Base-by-base conservation (phyloP, 2,797 vertebrate species). In the Arctocebus calabarensis region DNA sequence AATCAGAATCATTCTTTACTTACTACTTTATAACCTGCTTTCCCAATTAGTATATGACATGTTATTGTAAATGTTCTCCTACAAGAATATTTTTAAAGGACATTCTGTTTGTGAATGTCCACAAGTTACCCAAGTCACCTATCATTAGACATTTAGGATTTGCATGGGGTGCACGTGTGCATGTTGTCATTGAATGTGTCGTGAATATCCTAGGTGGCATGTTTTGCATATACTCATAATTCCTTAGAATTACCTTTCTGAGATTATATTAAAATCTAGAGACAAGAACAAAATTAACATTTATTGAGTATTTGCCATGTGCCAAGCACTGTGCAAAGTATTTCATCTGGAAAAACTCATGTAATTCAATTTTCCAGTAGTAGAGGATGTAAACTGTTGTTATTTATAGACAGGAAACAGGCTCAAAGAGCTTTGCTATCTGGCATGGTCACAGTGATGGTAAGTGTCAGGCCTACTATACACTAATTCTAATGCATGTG, bases 21-120 rank as follows among this genome's bases (percentile, higher is more conserved):
- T 77, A n/a, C 40, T 61, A 37, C 9, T 85, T 85, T 87, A 25
- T 90, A 59, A 23, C 75, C 78, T 89, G 8, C 70, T 96, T 93
- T 88, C 20, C 85, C 34, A 57, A 3, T 43, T 81, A 84, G 19
- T 57, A 43, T 45, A 3, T 27, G 32, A 55, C 37, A 6, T 71
- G 10, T 73, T 82, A 12, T 20, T 89, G 19, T 68, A 62, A 68
- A 37, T 57, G 23, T 68, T 61, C 55, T 90, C 43, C 55, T 84
- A 6, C 8, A 82, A 62, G 61, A 73, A 62, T n/a, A 37, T 34
- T 66, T 64, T 32, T 32, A 59, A 61, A 73, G 17, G 25, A 52
- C 34, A 68, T 32, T 75, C 77, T 34, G 43, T 45, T 48, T 48
- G 55, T 75, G 45, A 81, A 84, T 34, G 3, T 62, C n/a, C 55